Evolutionary conservation across 2,888 invertebrate genomes (phyloP).

Genomic region (Tineola bisselliella): DNA sequence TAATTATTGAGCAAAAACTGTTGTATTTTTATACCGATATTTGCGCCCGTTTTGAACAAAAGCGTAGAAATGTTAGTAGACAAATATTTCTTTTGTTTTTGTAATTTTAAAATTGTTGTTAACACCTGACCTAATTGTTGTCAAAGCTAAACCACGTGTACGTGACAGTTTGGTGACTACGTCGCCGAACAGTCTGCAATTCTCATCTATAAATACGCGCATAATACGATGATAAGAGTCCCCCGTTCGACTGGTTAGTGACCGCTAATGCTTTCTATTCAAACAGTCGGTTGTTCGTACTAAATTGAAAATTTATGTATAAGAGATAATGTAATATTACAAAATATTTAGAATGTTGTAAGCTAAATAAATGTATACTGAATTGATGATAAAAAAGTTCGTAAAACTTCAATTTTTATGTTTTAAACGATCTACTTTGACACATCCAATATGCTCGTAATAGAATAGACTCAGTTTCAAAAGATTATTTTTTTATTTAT

Average conservation of each 20-base stretch:
- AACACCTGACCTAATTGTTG: neutral
- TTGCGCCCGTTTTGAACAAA: too few relatives aligned
- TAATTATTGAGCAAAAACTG: too few relatives aligned
- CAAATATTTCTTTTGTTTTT: too few relatives aligned
- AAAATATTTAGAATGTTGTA: neutral
- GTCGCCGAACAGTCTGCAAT: constrained; percentile 13
- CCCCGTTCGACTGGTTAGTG: neutral
- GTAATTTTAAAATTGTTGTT: neutral
- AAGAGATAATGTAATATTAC: neutral
- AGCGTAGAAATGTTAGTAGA: too few relatives aligned
- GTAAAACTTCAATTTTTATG: too few relatives aligned
- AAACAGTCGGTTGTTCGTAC: neutral
- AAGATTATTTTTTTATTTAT: too few relatives aligned
- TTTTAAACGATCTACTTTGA: too few relatives aligned
- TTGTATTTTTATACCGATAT: too few relatives aligned
- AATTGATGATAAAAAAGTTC: too few relatives aligned
- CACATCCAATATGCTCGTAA: too few relatives aligned
- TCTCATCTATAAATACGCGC: constrained; percentile 9
- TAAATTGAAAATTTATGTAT: constrained; percentile 7
- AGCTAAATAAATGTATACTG: neutral
- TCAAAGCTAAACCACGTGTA: neutral
- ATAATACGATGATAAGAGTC: neutral
- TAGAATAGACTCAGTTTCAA: too few relatives aligned
- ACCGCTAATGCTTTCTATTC: constrained; percentile 11
- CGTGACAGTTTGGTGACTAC: neutral